Conservation (phyloP, 2,888 invertebrate genomes). For the Deroplatys truncata region DNA sequence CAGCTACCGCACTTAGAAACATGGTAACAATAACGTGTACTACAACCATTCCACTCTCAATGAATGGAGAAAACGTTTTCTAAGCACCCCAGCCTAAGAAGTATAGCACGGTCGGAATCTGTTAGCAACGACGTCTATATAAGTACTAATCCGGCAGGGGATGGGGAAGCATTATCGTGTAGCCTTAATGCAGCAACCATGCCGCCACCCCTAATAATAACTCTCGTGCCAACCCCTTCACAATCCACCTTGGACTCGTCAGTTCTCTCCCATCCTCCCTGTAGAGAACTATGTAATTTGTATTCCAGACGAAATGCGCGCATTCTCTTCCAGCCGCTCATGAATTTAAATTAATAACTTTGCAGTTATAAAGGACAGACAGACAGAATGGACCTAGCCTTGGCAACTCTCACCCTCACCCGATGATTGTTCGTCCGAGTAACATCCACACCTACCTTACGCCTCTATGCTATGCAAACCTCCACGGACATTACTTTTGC, state of each 20-base stretch:
- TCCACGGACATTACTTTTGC: neutral
- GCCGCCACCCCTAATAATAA: neutral
- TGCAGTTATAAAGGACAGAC: neutral
- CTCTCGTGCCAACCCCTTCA: neutral
- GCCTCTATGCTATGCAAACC: neutral
- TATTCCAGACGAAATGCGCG: slow-evolving; percentile 6
- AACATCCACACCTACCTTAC: neutral
- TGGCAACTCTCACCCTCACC: neutral
- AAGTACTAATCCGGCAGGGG: neutral
- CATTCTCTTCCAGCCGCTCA: neutral
- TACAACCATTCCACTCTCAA: neutral
- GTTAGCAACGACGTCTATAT: neutral
- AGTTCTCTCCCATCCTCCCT: neutral
- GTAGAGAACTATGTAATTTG: slow-evolving; percentile 2
- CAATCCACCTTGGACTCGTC: neutral
- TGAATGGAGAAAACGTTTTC: neutral
- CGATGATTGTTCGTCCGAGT: neutral
- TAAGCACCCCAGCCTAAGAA: neutral
- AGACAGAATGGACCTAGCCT: neutral
- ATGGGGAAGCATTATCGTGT: neutral
- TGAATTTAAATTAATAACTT: slow-evolving; percentile 26
- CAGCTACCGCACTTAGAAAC: neutral
- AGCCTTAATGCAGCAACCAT: neutral
- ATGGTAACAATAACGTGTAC: neutral
- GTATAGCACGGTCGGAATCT: neutral